Conservation (phyloP, 2,113 vertebrate genomes). For the Reinhardtius hippoglossoides region DNA sequence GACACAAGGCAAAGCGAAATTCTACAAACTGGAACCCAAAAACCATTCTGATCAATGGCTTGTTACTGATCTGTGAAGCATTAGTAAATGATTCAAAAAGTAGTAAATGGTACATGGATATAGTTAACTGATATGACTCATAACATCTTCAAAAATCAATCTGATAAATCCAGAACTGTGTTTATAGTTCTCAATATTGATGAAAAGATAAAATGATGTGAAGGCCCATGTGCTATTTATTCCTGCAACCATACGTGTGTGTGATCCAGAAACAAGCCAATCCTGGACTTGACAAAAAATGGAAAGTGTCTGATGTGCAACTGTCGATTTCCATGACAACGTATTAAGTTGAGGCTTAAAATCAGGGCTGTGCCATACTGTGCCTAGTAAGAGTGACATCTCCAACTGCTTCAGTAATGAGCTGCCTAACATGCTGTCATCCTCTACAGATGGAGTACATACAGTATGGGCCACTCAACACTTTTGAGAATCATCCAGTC, state of each 20-base stretch:
- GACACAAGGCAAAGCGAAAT: neutral
- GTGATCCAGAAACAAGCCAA: slow-evolving; percentile 26
- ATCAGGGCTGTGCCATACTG: slow-evolving; percentile 62
- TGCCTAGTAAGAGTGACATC: slow-evolving; percentile 75
- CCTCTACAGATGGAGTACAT: slow-evolving; percentile 65
- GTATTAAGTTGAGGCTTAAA: slow-evolving; percentile 69
- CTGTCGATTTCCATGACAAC: slow-evolving; percentile 80
- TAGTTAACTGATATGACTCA: too few relatives aligned
- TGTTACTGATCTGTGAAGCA: neutral
- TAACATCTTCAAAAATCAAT: neutral
- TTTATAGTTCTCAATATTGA: neutral
- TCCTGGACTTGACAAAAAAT: slow-evolving; percentile 28
- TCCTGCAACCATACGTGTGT: slow-evolving; percentile 2
- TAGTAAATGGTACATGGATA: too few relatives aligned
- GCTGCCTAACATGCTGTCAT: slow-evolving; percentile 70
- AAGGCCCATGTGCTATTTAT: slow-evolving; percentile 26
- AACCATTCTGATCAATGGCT: neutral
- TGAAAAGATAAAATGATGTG: slow-evolving; percentile 1
- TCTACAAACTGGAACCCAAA: neutral
- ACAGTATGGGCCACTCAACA: slow-evolving; percentile 45
- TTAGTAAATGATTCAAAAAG: neutral
- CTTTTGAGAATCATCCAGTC: slow-evolving; percentile 38
- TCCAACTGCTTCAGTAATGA: slow-evolving; percentile 80
- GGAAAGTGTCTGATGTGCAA: slow-evolving; percentile 68
- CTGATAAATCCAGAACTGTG: neutral